Base-by-base conservation (phyloP, 1,140 invertebrate genomes). In the Aphelenchoides avenae region DNA sequence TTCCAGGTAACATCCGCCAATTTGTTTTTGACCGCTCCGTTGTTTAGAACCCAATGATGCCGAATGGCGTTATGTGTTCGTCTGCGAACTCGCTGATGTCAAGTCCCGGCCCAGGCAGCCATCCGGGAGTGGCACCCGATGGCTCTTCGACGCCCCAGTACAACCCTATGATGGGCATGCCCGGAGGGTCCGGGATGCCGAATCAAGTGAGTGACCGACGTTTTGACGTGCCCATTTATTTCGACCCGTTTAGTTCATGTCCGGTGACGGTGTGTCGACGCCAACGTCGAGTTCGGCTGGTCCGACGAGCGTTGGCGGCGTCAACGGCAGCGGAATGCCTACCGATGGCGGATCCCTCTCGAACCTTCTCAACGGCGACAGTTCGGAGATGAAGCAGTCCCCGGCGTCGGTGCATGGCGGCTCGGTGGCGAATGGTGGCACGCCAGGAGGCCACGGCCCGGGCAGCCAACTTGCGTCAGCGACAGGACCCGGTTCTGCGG, bases 341-440 rank as follows among this genome's bases (percentile, higher is more conserved):
- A n/a, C n/a, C n/a, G n/a, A n/a, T n/a, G n/a, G n/a, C n/a, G n/a
- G n/a, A n/a, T n/a, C n/a, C 9, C 48, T 51, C n/a, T 46, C 40
- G 30, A 51, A 29, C 41, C 31, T 51, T n/a, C 40, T 51, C 18
- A 51, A 51, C 30, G 48, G 48, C 20, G 31, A 24, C 24, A 30
- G 29, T 22, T 61, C 52, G 57, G 57, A 60, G 27, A 60, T 60
- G 53, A 60, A 60, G 36, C 57, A 60, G 13, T 60, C 57, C n/a
- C 57, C 57, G 13, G 41, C 57, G 11, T 52, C 50, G n/a, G 36
- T 59, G 46, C 27, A 43, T 11, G 39, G 13, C 3, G 41, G 51
- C 6, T 39, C 26, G 24, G 40, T 30, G 5, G 29, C 52, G 27
- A 53, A 53, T 47, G 52, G 52, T 30, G 52, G 52, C 6, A 53